Evolutionary conservation across 2,113 vertebrate genomes (phyloP), one percentile per base, ranked within the genome.

Genomic region (Tychaedon coryphoeus): DNA sequence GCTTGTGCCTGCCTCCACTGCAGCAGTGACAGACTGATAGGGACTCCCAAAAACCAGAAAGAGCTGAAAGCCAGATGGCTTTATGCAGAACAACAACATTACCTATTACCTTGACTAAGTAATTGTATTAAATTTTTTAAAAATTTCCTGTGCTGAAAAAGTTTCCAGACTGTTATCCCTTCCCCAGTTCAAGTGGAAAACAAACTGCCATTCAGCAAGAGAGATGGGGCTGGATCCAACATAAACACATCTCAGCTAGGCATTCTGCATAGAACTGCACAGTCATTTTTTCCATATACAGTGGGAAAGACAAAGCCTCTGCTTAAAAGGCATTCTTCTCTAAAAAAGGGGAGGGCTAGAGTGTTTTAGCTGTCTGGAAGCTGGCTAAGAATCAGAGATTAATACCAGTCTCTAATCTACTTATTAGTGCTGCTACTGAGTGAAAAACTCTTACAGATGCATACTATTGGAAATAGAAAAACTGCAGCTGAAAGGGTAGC

Each of bases 281-380:
- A 92, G 96, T 98, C 95, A 97, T 96, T 98, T 98, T 98, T 98
- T 98, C 98, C 98, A 97, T 98, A 97, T 97, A 97, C 97, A 98
- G 98, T 97, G 96, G 92, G 96, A 98, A 97, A 97, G 97, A 97
- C 97, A 98, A 97, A 98, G 91, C 96, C 96, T 97, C 96, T 95
- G 92, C 97, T 98, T 98, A 98, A 98, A 98, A 98, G 97, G 97
- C 96, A 79, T 96, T 97, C 97, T 96, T 64, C 54, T 92, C 57
- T 31, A 20, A 93, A 74, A 94, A 51, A 28, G 38, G 71, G 76
- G 34, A 62, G 69, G 83, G 62, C 85, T 93, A 53, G 82, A 86
- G 43, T 42, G n/a, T 87, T 89, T 70, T 78, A 84, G 65, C 57
- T 84, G 53, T 79, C 77, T 94, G 70, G 40, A 87, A 51, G n/a